Evolutionary conservation across 23 tunicate genomes (phyloP), one percentile per base, ranked within the genome.

Genomic region (Trididemnum miniatum): DNA sequence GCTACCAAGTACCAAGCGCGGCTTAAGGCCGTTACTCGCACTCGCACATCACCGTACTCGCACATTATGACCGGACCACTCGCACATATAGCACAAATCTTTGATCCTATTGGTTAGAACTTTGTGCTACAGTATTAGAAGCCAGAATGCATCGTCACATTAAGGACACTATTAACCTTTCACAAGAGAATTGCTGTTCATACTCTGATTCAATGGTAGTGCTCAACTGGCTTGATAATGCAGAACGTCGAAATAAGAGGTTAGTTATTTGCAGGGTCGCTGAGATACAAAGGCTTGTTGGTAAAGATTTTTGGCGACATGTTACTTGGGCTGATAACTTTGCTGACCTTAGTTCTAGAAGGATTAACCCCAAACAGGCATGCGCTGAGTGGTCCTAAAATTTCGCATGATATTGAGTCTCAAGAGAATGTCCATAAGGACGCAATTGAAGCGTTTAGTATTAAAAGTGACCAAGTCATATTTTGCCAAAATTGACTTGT

Each of bases 21-120:
- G n/a, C n/a, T n/a, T n/a, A n/a, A n/a, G n/a, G n/a, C n/a, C n/a
- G n/a, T n/a, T n/a, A n/a, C n/a, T n/a, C n/a, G n/a, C n/a, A n/a
- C n/a, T n/a, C n/a, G n/a, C n/a, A n/a, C n/a, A n/a, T n/a, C n/a
- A n/a, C n/a, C n/a, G n/a, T n/a, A n/a, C n/a, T n/a, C n/a, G n/a
- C n/a, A n/a, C n/a, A n/a, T n/a, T n/a, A n/a, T n/a, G n/a, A n/a
- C n/a, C n/a, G n/a, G n/a, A n/a, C n/a, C n/a, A n/a, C n/a, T n/a
- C n/a, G n/a, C n/a, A n/a, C n/a, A n/a, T n/a, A n/a, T n/a, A 20
- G 59, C 59, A 1, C 59, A 73, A 39, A 73, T 73, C 7, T 73
- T 73, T 73, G 79, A 73, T 27, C 79, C 79, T 22, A 39, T 73
- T 15, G 79, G 79, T 34, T 73, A 2, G 79, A 73, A 26, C 15